Conservation (phyloP, 1,140 invertebrate genomes). For the Adoxophyes honmai region DNA sequence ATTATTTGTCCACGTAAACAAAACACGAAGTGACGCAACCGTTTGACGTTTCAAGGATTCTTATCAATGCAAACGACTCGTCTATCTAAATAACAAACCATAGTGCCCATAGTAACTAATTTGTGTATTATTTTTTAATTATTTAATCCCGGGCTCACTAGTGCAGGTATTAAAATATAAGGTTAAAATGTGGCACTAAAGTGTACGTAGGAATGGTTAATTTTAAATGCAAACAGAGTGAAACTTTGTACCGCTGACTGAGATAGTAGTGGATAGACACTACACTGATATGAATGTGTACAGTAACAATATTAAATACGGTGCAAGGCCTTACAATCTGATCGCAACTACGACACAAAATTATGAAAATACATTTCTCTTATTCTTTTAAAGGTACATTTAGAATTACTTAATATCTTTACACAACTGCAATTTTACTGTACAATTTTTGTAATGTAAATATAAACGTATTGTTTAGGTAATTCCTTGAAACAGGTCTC, state of each 20-base stretch:
- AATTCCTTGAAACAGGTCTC: neutral
- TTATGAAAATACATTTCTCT: conserved; percentile 3
- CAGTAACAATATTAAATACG: neutral
- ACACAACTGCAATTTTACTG: neutral
- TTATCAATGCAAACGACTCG: too few species aligned
- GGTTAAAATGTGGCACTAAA: too few species aligned
- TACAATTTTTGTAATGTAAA: neutral
- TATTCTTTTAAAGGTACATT: neutral
- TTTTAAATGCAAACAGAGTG: too few species aligned
- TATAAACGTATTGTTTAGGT: neutral
- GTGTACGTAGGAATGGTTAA: too few species aligned
- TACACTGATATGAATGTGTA: neutral
- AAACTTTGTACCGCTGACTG: too few species aligned
- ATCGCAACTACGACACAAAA: neutral
- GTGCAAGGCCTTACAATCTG: neutral
- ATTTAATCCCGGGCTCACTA: too few species aligned
- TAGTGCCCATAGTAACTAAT: too few species aligned
- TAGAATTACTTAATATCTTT: neutral
- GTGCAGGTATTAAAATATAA: too few species aligned
- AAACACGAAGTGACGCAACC: neutral
- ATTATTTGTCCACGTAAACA: neutral
- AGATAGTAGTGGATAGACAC: too few species aligned
- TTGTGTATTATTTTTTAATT: too few species aligned
- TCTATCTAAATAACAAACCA: too few species aligned
- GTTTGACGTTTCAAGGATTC: too few species aligned